phyloP scores from a whole-genome alignment of 2,797 vertebrate genomes.

The Tapera naevia region DNA sequence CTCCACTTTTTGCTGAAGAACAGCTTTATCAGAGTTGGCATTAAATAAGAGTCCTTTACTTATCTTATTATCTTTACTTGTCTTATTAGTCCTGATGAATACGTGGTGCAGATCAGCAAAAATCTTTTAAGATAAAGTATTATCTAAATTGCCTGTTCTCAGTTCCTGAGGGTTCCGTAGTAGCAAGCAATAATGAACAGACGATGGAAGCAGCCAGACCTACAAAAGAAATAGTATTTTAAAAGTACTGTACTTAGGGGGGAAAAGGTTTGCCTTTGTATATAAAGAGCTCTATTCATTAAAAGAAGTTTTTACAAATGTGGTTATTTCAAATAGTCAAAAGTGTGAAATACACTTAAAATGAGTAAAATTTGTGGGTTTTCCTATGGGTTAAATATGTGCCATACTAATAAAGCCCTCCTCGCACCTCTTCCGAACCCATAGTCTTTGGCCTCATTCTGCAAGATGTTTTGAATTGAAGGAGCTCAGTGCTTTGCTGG shows the following conservation, averaged over 20 bases:
- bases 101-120: not conserved
- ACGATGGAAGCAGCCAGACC: slow-evolving; percentile 76
- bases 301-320: slow-evolving; percentile 64
- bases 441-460: slow-evolving; percentile 29
- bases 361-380: slow-evolving; percentile 51
- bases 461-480: slow-evolving; percentile 12
- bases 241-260: slow-evolving; percentile 1
- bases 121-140: not conserved
- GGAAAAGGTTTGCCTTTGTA: slow-evolving; percentile 52
- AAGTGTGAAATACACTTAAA: slow-evolving; percentile 66
- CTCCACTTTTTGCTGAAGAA: not conserved
- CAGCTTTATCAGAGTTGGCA: not conserved
- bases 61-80: not conserved
- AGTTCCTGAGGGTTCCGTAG: slow-evolving; percentile 30
- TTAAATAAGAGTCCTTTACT: slow-evolving; percentile 40
- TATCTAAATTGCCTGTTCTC: not conserved
- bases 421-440: slow-evolving; percentile 43
- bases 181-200: slow-evolving; percentile 69
- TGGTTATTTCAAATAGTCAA: slow-evolving; percentile 53
- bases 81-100: slow-evolving; percentile 20
- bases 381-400: slow-evolving; percentile 59
- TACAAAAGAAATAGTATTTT: slow-evolving; percentile 63
- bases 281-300: slow-evolving; percentile 67
- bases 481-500: slow-evolving; percentile 28
- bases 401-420: slow-evolving; percentile 47